Evolutionary conservation across 2,888 invertebrate species (phyloP).

Genomic region (Cepaea hortensis): DNA sequence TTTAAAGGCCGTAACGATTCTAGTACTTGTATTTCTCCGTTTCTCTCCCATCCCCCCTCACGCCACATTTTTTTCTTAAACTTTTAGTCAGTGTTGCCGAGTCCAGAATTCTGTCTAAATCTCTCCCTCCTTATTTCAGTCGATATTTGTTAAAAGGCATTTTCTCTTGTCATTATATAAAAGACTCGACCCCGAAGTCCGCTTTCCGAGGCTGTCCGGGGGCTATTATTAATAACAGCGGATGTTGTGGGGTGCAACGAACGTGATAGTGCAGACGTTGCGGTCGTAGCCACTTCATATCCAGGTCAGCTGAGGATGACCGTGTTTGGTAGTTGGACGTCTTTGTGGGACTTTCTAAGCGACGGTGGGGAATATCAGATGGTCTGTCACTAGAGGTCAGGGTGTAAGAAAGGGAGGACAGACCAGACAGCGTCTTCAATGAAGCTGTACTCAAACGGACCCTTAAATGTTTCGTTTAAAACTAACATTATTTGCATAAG

Average conservation of each 20-base stretch:
- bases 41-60: not conserved
- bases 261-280: constrained; percentile 30
- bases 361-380: constrained; percentile 38
- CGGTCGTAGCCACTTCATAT: constrained; percentile 44
- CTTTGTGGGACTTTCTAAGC: constrained; percentile 31
- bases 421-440: constrained; percentile 15
- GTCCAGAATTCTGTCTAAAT: constrained; percentile 17
- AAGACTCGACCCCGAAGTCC: not conserved
- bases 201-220: not conserved
- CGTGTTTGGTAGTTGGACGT: constrained; percentile 27
- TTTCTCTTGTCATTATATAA: constrained; percentile 14
- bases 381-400: constrained; percentile 34
- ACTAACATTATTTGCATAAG: constrained; percentile 44
- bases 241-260: constrained; percentile 12
- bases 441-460: constrained; percentile 3
- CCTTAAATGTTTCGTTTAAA: constrained; percentile 26
- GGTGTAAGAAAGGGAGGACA: constrained; percentile 31
- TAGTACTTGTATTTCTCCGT: not conserved
- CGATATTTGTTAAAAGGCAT: not conserved
- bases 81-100: not conserved
- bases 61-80: not conserved
- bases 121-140: not conserved
- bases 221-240: not conserved
- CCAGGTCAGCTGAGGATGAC: constrained; percentile 23
- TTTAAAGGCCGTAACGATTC: constrained; percentile 21